Percentiles rank a stretch among this genome's conserved stretches.
phyloP scores from a whole-genome alignment of 2,797 vertebrate genomes.

The Petrocephalus sullivani region DNA sequence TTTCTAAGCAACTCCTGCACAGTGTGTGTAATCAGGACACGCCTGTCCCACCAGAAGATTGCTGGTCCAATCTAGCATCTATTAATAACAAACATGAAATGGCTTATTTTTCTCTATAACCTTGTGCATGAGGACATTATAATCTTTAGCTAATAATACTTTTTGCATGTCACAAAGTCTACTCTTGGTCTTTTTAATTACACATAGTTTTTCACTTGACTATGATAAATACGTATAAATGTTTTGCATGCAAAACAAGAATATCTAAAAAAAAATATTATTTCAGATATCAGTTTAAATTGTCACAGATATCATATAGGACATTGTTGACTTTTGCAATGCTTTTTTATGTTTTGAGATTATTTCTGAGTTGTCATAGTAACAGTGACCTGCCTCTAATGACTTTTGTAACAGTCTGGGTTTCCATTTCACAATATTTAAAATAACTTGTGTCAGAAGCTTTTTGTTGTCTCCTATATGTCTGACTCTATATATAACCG shows the following conservation, averaged over 20 bases:
- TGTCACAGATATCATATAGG: not conserved
- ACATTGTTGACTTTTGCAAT: not conserved
- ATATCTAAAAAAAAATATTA: not conserved
- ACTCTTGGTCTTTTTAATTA: not conserved
- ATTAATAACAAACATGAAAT: not conserved
- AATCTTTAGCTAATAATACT: not conserved
- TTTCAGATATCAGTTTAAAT: not conserved
- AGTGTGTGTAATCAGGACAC: not conserved
- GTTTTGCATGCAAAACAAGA: not conserved
- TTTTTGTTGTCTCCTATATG: not conserved
- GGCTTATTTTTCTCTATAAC: not conserved
- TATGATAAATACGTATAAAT: not conserved
- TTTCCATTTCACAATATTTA: slow-evolving; percentile 3
- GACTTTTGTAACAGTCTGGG: not conserved
- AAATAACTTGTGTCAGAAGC: not conserved
- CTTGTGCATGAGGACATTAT: not conserved
- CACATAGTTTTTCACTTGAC: not conserved
- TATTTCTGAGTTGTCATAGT: not conserved
- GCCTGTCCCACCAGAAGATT: not conserved
- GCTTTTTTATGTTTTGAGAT: not conserved
- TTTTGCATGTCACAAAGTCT: not conserved
- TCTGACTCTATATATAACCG: not conserved
- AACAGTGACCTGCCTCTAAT: not conserved
- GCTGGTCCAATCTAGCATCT: not conserved
- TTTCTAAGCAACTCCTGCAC: not conserved